Conservation (phyloP, 2,888 invertebrate genomes). For the Brachyopa scutellaris region DNA sequence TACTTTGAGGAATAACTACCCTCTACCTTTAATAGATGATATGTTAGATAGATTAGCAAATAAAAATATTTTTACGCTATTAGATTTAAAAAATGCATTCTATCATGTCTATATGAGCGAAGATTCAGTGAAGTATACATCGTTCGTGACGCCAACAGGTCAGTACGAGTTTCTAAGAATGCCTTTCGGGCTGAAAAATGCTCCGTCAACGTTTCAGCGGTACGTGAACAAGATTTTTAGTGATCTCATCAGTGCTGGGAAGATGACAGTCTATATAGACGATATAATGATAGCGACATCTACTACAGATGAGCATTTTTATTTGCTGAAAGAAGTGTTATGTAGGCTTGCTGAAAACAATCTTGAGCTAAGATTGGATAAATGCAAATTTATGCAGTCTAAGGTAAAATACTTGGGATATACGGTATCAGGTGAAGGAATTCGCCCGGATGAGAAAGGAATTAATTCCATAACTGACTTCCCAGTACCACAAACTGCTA, state of each 20-base stretch:
- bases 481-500: background rate
- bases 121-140: slow-evolving; percentile 45
- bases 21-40: slow-evolving; percentile 52
- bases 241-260: slow-evolving; percentile 2
- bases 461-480: background rate
- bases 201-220: slow-evolving; percentile 14
- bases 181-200: slow-evolving; percentile 52
- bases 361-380: background rate
- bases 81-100: slow-evolving; percentile 43
- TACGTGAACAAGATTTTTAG: background rate
- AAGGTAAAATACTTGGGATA: too few relatives aligned
- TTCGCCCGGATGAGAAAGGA: too few relatives aligned
- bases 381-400: too few relatives aligned
- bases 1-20: slow-evolving; percentile 54
- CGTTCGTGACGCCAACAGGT: slow-evolving; percentile 59
- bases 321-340: slow-evolving; percentile 11
- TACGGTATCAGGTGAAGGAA: too few relatives aligned
- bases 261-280: background rate
- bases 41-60: slow-evolving; percentile 36
- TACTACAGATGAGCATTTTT: slow-evolving; percentile 2
- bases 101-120: slow-evolving; percentile 39
- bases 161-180: slow-evolving; percentile 61
- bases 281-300: slow-evolving; percentile 21
- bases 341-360: background rate
- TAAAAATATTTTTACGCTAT: slow-evolving; percentile 31